These are phyloP conservation scores for Bagarius yarrelli DNA, from an alignment of 2,113 vertebrate genomes.

Conservation along the genomic window DNA sequence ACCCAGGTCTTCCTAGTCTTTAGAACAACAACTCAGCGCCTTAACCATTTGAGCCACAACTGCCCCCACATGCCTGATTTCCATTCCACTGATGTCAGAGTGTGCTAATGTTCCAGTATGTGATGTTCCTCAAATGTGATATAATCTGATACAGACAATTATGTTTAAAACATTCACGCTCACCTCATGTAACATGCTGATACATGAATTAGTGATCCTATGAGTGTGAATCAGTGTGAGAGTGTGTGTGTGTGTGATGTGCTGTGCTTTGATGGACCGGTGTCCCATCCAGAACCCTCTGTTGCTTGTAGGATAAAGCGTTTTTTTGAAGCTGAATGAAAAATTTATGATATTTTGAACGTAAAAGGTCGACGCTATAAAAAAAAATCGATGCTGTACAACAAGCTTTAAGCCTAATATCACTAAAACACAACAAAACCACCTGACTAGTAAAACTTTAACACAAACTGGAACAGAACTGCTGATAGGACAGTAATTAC, in stretches of 20 bases:
- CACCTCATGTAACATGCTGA: background rate
- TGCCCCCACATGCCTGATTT: no score
- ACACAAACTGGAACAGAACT: background rate
- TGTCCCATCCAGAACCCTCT: background rate
- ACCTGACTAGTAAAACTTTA: background rate
- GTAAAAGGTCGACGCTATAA: background rate
- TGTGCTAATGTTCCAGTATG: no score
- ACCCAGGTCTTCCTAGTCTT: no score
- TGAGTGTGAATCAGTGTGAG: conserved; percentile 3
- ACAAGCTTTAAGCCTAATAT: background rate
- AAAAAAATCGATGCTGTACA: background rate
- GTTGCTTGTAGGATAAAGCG: background rate
- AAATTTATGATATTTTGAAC: background rate
- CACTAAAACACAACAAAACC: background rate
- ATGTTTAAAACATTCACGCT: no score
- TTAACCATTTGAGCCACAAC: no score
- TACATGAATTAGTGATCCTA: background rate
- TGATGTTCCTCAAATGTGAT: no score
- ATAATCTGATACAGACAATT: no score
- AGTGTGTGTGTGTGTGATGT: background rate
- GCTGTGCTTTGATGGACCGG: background rate
- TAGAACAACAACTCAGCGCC: no score
- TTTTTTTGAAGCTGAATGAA: conserved; percentile 1
- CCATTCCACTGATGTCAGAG: no score
- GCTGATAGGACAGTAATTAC: background rate